Evolutionary conservation across 2,113 vertebrate species (phyloP).

Genomic region (Hypanus sabinus): DNA sequence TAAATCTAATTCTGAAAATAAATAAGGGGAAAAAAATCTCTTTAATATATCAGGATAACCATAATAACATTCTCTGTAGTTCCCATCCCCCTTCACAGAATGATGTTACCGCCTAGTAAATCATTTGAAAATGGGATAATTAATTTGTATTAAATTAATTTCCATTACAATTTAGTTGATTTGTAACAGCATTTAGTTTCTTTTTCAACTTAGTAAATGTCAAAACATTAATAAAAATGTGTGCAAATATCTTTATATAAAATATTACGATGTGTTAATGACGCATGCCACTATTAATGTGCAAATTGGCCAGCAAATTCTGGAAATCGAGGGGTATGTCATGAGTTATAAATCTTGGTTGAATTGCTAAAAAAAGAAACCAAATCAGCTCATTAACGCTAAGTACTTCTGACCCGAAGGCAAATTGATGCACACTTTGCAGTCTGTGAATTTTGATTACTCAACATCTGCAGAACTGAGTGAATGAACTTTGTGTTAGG

Average conservation of each 20-base stretch:
- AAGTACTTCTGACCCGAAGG: not conserved
- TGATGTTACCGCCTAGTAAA: not conserved
- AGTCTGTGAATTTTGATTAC: not conserved
- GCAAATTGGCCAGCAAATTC: not conserved
- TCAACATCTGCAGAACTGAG: not conserved
- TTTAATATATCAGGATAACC: not conserved
- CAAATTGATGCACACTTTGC: not conserved
- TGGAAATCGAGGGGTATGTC: not conserved
- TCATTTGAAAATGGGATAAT: not conserved
- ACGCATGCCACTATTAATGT: not conserved
- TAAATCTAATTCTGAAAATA: not conserved
- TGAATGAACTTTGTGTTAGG: not conserved
- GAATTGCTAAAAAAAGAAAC: not conserved
- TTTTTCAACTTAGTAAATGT: not conserved
- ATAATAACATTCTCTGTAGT: not conserved
- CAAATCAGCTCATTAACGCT: not conserved
- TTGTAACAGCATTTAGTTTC: not conserved
- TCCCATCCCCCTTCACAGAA: not conserved
- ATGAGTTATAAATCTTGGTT: not conserved
- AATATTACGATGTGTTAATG: not conserved
- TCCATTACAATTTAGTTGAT: not conserved
- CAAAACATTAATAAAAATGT: not conserved
- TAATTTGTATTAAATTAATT: too few relatives aligned
- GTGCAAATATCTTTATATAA: not conserved
- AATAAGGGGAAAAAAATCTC: not conserved